These are phyloP conservation scores for Sorex maritimensis DNA, from an alignment of 2,797 vertebrate genomes.

Conservation along the genomic window DNA sequence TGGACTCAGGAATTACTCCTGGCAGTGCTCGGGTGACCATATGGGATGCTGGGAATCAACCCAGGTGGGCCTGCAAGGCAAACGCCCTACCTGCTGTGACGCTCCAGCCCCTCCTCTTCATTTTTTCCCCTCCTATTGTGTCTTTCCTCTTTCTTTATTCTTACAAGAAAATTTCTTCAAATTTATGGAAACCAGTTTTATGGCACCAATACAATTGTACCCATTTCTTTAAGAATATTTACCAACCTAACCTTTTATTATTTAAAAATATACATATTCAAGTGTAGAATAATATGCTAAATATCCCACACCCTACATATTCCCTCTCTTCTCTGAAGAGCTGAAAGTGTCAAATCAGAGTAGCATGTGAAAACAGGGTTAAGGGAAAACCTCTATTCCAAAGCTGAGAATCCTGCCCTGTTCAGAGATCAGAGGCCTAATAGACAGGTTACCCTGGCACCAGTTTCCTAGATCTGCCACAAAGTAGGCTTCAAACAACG, in stretches of 20 bases:
- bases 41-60: no score
- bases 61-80: no score
- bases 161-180: no score
- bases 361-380: background rate
- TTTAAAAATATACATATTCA: background rate
- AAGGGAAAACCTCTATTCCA: background rate
- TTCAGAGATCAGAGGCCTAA: background rate
- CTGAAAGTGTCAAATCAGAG: background rate
- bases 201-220: background rate
- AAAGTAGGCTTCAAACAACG: background rate
- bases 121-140: no score
- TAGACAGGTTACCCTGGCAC: background rate
- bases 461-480: background rate
- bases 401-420: background rate
- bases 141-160: no score
- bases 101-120: no score
- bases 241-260: background rate
- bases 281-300: background rate
- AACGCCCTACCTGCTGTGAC: no score
- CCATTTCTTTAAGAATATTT: constrained; percentile 16
- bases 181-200: no score
- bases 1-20: no score
- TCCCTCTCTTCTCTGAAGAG: background rate
- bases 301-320: background rate
- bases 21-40: no score